Base-by-base conservation (phyloP, 2,888 invertebrate genomes). In the Meliscaeva auricollis region DNA sequence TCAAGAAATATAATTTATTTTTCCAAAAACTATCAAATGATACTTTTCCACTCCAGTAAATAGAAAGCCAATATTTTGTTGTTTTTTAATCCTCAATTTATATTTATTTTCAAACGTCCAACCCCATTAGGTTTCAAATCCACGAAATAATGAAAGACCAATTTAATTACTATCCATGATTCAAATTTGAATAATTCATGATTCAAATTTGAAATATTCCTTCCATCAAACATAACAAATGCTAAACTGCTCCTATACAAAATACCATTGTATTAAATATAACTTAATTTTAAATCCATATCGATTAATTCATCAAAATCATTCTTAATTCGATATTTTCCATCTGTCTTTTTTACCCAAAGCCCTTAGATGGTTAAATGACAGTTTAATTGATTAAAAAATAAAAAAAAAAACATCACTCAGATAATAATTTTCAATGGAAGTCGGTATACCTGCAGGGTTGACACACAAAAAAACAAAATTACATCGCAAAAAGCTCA, bases 321-420 rank as follows among this genome's bases (percentile, higher is more conserved):
- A 35, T 54, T 44, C 13, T 8, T 38, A 64, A 46, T 30, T 30
- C 54, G 17, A 56, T 64, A 56, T 44, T 13, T 77, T 50, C 8
- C n/a, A 38, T 30, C 20, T 9, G 7, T 44, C 15, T 52, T 32
- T 30, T 41, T 52, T 68, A 13, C 0, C 38, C 3, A 20, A 20
- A 22, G n/a, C 30, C 30, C 2, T 20, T 7, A 32, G 44, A 48
- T 17, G 8, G 9, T 50, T 50, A 3, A 17, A 30, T 32, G 56
- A 64, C 44, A 41, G 41, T 66, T 60, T 60, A 60, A 82, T 82
- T 60, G 60, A 77, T 73, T 77, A 48, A 15, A 46, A 66, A 52
- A 60, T 58, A 22, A 22, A 20, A 46, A 66, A 46, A 60, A 66
- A 30, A 9, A 0, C 52, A 46, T 73, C 44, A 35, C 35, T 48